phyloP scores from a whole-genome alignment of 1,140 invertebrate species.

The Coelopa frigida region DNA sequence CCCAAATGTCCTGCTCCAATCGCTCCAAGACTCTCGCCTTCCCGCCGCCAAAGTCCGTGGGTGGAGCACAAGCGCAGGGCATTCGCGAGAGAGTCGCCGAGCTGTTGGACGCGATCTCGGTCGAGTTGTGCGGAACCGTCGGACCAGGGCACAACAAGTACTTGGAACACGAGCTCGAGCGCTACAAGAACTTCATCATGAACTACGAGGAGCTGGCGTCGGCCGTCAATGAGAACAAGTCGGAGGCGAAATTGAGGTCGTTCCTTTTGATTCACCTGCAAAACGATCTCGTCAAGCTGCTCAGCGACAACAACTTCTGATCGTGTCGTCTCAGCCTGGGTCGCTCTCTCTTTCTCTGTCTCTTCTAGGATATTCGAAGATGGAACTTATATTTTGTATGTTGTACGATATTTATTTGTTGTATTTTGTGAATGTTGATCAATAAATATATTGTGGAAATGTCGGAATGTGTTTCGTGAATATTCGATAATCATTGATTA shows the following conservation, averaged over 20 bases:
- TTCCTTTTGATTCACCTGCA: slow-evolving; percentile 29
- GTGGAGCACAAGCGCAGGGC: background rate
- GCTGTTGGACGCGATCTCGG: slow-evolving; percentile 19
- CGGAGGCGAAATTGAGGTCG: slow-evolving; percentile 12
- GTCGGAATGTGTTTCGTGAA: no score
- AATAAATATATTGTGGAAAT: no score
- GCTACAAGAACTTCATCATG: slow-evolving; percentile 21
- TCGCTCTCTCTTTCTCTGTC: no score
- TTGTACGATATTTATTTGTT: no score
- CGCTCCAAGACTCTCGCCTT: background rate
- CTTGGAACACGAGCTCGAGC: slow-evolving; percentile 23
- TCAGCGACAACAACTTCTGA: slow-evolving; percentile 14
- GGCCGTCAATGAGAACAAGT: background rate
- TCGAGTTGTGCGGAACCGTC: slow-evolving; percentile 22
- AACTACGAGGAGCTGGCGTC: slow-evolving; percentile 2
- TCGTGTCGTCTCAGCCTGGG: no score
- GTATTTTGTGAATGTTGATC: no score
- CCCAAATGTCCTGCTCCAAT: no score
- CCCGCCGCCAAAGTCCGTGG: background rate
- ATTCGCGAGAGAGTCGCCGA: background rate
- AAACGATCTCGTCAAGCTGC: slow-evolving; percentile 25
- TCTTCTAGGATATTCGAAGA: no score
- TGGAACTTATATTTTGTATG: no score
- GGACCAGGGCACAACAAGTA: slow-evolving; percentile 9
- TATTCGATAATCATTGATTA: no score